Evolutionary conservation across 1,140 invertebrate species (phyloP), one percentile per base, ranked within the genome.

Genomic region (Calephelis nemesis): DNA sequence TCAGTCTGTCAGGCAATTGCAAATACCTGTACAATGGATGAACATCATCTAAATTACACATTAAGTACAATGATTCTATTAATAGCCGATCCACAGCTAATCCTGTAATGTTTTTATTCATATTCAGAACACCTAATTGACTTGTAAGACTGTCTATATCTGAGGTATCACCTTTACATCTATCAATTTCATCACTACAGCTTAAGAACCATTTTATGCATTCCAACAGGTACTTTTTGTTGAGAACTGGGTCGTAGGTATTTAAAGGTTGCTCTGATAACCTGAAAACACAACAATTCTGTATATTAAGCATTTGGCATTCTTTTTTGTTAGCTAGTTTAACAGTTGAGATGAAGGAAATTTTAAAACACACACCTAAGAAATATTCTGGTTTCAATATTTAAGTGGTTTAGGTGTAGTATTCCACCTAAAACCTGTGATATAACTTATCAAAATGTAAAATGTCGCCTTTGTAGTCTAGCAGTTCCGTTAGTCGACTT

Each of bases 151-250:
- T 63, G 10, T 73, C 65, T 5, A 73, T 73, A 69, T 54, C 76
- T 47, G 12, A 67, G 7, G 10, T 60, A 48, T 67, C 69, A 75
- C 54, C 40, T 13, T 74, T 73, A 58, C 13, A 67, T 67, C 62
- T 72, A 45, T 78, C 69, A 9, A 77, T 81, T 58, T 87, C 77
- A 77, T 94, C 93, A 84, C 94, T 94, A 10, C 94, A 87, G 40
- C 77, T 78, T 0, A 95, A 78, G 48, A 93, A 84, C 71, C 91
- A 91, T 75, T 94, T 94, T 0, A 95, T 83, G 72, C 94, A 95
- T 82, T 95, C 94, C 62, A 93, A 77, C 42, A 95, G 78, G 76
- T 94, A 93, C 73, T 93, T 92, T 65, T 90, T 88, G 73, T 95
- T 95, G 6, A 95, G 90, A 39, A 93, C 91, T 62, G 92, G 85